Conservation (phyloP, 2,888 invertebrate species). For the Brenthis ino region DNA sequence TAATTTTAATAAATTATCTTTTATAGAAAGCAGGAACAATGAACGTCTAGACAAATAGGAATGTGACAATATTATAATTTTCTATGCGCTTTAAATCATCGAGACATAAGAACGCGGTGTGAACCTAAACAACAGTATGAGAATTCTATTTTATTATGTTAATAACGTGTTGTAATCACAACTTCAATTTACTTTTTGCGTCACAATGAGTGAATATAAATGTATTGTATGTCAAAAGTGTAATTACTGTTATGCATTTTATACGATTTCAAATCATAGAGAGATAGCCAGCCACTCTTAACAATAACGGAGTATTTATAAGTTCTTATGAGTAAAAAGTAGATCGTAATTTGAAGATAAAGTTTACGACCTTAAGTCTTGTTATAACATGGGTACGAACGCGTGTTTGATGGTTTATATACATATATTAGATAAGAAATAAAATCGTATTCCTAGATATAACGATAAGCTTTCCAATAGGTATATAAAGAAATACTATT, state of each 20-base stretch:
- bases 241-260: constrained; percentile 44
- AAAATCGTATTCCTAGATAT: too few relatives aligned
- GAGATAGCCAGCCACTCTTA: constrained; percentile 25
- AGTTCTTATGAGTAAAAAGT: constrained; percentile 29
- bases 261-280: constrained; percentile 39
- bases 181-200: constrained; percentile 70
- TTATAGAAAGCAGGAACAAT: constrained; percentile 1
- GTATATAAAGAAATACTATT: too few relatives aligned
- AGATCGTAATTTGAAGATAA: constrained; percentile 42
- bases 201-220: constrained; percentile 51
- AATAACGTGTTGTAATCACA: constrained; percentile 61
- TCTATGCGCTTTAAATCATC: constrained; percentile 58
- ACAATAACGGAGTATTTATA: constrained; percentile 36
- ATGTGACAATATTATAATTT: constrained; percentile 50
- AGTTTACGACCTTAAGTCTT: constrained; percentile 24
- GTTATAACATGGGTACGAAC: constrained; percentile 22
- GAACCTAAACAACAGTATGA: constrained; percentile 66
- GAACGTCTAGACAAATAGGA: constrained; percentile 20
- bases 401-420: constrained; percentile 24
- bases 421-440: too few relatives aligned
- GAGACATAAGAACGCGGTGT: constrained; percentile 52
- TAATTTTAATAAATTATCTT: too few relatives aligned
- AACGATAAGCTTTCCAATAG: too few relatives aligned
- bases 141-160: constrained; percentile 69
- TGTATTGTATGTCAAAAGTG: constrained; percentile 51